Evolutionary conservation across 2,797 vertebrate genomes (phyloP).

Genomic region (Alosa sapidissima): DNA sequence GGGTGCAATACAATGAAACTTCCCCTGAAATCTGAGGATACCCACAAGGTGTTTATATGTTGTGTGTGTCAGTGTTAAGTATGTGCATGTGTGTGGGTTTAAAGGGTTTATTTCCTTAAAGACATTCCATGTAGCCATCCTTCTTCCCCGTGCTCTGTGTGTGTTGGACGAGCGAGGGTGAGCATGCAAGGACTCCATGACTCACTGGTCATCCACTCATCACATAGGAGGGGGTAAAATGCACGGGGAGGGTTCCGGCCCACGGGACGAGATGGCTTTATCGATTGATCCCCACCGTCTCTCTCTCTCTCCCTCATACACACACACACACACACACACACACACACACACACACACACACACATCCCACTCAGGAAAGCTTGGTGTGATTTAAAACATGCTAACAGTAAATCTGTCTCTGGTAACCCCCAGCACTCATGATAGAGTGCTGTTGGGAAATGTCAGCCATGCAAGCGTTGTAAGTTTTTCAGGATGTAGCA

Average conservation of each 20-base stretch:
- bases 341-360: background rate
- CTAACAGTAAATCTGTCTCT: background rate
- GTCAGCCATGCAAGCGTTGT: background rate
- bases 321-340: too few relatives aligned
- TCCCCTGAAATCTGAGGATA: too few relatives aligned
- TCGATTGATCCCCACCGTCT: background rate
- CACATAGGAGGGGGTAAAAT: background rate
- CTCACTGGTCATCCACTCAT: background rate
- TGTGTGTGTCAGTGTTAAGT: background rate
- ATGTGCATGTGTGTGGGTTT: background rate
- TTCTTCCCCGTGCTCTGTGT: background rate
- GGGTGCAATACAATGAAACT: too few relatives aligned
- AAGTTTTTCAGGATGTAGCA: background rate
- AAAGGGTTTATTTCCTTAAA: background rate
- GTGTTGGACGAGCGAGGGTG: background rate
- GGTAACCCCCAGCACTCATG: background rate
- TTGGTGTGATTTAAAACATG: conserved; percentile 10
- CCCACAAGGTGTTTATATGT: background rate
- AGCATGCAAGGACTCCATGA: background rate
- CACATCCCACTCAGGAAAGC: background rate
- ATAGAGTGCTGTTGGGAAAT: background rate
- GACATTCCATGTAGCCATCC: background rate
- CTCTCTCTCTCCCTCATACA: background rate
- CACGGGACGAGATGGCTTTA: background rate
- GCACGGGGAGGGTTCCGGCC: background rate